phyloP scores from a whole-genome alignment of 2,797 vertebrate genomes.

The Serranus cabrilla region DNA sequence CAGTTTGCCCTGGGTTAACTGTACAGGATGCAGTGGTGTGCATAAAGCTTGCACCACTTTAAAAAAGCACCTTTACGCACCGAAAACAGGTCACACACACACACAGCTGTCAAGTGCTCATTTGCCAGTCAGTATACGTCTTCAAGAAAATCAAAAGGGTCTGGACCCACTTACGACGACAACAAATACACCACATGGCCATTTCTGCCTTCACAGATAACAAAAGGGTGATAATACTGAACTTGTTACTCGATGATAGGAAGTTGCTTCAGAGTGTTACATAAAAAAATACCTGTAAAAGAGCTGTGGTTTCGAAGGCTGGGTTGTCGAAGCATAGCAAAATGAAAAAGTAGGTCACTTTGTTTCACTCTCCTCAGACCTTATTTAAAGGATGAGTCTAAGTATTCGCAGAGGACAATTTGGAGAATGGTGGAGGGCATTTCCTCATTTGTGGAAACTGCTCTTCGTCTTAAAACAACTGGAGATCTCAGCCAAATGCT shows the following conservation, averaged over 20 bases:
- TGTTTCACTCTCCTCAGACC: neutral
- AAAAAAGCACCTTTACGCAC: neutral
- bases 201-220: conserved; percentile 3
- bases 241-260: conserved; percentile 35
- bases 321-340: neutral
- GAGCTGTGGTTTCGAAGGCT: neutral
- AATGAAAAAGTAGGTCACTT: conserved; percentile 11
- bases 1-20: neutral
- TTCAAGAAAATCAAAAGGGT: neutral
- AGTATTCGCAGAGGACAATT: too few species aligned
- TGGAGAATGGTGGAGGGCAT: neutral
- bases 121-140: neutral
- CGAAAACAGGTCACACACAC: conserved; percentile 42
- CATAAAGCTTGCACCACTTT: conserved; percentile 30
- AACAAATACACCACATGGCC: neutral
- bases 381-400: neutral
- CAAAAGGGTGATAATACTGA: neutral
- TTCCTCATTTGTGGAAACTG: neutral
- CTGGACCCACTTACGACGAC: neutral
- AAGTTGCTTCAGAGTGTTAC: conserved; percentile 37
- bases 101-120: conserved; percentile 14
- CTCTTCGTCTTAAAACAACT: neutral
- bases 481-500: too few species aligned
- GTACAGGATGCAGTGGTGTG: neutral
- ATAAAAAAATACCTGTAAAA: conserved; percentile 13